Percentiles rank a stretch among this genome's conserved stretches.
Evolutionary conservation across 1,140 invertebrate species (phyloP).

Genomic region (Drosophila arizonae): DNA sequence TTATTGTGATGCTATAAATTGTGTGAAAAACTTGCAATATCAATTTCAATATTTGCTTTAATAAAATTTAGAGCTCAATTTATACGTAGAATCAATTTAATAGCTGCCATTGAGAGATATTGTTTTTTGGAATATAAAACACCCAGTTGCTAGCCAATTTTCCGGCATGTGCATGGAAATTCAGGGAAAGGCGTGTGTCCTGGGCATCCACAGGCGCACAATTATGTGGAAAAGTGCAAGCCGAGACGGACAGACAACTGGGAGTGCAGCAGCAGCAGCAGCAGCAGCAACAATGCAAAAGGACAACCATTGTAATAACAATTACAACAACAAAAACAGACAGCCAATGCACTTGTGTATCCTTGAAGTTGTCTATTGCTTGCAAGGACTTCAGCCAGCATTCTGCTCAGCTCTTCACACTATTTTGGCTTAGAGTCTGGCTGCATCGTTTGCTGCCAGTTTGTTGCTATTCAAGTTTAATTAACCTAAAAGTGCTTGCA

Average conservation of each 20-base stretch:
- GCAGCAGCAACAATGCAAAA: constrained; percentile 44
- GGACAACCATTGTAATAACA: constrained; percentile 77
- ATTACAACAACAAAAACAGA: constrained; percentile 57
- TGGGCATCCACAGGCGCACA: constrained; percentile 64
- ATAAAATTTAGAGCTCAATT: too few species aligned
- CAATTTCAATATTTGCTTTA: too few species aligned
- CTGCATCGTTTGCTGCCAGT: constrained; percentile 60
- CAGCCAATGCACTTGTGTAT: constrained; percentile 38
- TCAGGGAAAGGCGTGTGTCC: constrained; percentile 34
- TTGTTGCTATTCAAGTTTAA: constrained; percentile 77
- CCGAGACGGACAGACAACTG: constrained; percentile 49
- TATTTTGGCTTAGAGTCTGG: constrained; percentile 61
- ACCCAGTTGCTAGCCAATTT: constrained; percentile 18
- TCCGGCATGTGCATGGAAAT: constrained; percentile 57
- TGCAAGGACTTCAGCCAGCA: not conserved
- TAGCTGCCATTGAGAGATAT: not conserved
- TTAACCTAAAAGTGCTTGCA: constrained; percentile 80
- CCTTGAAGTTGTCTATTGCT: constrained; percentile 14
- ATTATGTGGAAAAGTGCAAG: constrained; percentile 74
- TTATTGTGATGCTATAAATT: too few species aligned
- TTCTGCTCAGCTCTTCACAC: constrained; percentile 25
- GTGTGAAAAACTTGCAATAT: too few species aligned
- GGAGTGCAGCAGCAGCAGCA: constrained; percentile 26
- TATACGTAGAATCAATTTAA: too few species aligned
- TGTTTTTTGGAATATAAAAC: not conserved